These are phyloP conservation scores for Paedocypris sp. DNA, from an alignment of 2,113 vertebrate species.

Conservation along the genomic window DNA sequence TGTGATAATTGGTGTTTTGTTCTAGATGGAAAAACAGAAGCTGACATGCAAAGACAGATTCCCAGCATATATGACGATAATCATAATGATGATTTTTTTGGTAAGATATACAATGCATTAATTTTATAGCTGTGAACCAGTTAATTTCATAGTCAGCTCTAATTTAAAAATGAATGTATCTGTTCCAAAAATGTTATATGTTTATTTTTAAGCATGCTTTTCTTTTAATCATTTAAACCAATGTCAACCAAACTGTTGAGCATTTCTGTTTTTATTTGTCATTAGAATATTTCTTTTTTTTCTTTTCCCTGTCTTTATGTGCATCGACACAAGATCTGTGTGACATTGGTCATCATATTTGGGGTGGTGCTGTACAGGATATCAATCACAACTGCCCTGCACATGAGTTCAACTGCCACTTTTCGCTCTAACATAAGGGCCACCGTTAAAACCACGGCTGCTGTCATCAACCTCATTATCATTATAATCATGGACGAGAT, in stretches of 20 bases:
- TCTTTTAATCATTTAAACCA: too few species aligned
- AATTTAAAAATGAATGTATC: background rate
- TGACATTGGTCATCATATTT: slow-evolving; percentile 85
- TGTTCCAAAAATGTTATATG: background rate
- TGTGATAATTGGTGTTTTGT: slow-evolving; percentile 12
- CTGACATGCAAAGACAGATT: slow-evolving; percentile 86
- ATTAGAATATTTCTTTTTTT: background rate
- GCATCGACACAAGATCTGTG: slow-evolving; percentile 58
- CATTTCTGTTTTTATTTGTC: too few species aligned
- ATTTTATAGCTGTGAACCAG: background rate
- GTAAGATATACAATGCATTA: slow-evolving; percentile 56
- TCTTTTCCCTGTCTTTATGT: background rate
- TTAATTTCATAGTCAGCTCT: background rate
- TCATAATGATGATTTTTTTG: slow-evolving; percentile 80
- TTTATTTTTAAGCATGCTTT: background rate
- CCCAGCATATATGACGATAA: slow-evolving; percentile 78
- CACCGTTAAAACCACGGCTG: slow-evolving; percentile 84
- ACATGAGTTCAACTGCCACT: slow-evolving; percentile 70
- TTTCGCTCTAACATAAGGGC: slow-evolving; percentile 77
- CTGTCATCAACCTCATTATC: slow-evolving; percentile 90
- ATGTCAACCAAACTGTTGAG: too few species aligned
- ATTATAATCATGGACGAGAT: slow-evolving; percentile 95
- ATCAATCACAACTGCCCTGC: slow-evolving; percentile 79
- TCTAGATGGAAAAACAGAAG: slow-evolving; percentile 78
- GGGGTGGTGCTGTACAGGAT: slow-evolving; percentile 93